phyloP scores from a whole-genome alignment of 2,113 vertebrate species.

The Antechinus flavipes region DNA sequence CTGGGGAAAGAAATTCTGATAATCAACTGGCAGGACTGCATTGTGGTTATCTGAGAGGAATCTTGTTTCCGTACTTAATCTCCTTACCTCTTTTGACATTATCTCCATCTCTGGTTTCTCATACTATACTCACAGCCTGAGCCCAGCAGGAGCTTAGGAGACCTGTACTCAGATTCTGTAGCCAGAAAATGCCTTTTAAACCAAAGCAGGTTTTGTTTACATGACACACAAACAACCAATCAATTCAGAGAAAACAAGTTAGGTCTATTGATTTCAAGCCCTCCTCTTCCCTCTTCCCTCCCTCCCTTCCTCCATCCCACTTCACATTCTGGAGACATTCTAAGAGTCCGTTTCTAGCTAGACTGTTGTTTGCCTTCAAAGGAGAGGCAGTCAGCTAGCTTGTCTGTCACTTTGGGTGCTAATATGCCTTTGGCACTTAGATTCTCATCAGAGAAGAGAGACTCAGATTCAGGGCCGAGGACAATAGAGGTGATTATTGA shows the following conservation, averaged over 20 bases:
- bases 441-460: rapidly evolving
- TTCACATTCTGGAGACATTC: neutral
- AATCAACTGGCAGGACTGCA: constrained; percentile 28
- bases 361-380: neutral
- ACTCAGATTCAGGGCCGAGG: constrained; percentile 15
- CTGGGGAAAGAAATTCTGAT: neutral
- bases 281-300: neutral
- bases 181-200: constrained; percentile 35
- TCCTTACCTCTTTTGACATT: neutral
- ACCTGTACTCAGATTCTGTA: neutral
- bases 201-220: constrained; percentile 9
- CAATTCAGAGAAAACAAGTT: neutral
- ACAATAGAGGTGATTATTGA: constrained; percentile 6
- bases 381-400: neutral
- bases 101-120: neutral
- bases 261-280: constrained; percentile 4
- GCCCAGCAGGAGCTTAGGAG: neutral
- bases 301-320: neutral
- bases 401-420: neutral
- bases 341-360: neutral
- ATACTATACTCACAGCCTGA: neutral
- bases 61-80: neutral
- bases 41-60: constrained; percentile 20
- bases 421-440: neutral
- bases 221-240: neutral